Conservation (phyloP, 2,797 vertebrate genomes). For the Poeciliopsis gracilis region DNA sequence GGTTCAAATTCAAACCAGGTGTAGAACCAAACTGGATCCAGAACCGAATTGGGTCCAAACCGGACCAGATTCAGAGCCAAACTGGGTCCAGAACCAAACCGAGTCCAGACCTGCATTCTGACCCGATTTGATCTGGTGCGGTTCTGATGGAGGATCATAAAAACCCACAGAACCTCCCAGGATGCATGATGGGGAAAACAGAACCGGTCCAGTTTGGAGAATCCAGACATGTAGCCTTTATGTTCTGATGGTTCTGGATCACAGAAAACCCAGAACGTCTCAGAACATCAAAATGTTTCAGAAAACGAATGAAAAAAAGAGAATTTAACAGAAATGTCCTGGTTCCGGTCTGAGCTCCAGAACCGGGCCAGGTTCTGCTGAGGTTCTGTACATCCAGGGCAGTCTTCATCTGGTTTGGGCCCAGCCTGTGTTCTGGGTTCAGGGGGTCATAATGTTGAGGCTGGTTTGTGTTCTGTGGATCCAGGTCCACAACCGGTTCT, state of each 20-base stretch:
- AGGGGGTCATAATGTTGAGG: background rate
- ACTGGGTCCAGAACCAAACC: too few relatives aligned
- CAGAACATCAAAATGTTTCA: background rate
- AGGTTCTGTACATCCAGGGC: background rate
- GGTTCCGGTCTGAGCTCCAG: background rate
- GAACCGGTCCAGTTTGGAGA: background rate
- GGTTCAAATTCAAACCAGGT: too few relatives aligned
- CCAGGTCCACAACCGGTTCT: background rate
- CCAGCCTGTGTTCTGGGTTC: background rate
- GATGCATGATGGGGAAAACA: too few relatives aligned
- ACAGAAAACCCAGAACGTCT: background rate
- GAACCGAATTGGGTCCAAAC: too few relatives aligned
- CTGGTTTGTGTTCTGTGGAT: background rate
- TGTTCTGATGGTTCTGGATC: background rate
- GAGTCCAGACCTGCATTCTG: too few relatives aligned
- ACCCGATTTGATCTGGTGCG: background rate
- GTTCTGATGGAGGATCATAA: background rate
- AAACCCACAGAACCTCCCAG: background rate
- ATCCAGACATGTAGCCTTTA: too few relatives aligned
- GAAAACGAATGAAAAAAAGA: background rate
- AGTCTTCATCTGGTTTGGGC: background rate
- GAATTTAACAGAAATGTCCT: background rate
- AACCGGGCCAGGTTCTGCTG: background rate
- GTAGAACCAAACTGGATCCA: rapidly evolving
- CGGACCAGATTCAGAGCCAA: background rate